These are phyloP conservation scores for Aurelia aurita complex sp. Pacific DNA, from an alignment of 30 jellyfish, hydroid and myxozoan genomes.

Conservation along the genomic window DNA sequence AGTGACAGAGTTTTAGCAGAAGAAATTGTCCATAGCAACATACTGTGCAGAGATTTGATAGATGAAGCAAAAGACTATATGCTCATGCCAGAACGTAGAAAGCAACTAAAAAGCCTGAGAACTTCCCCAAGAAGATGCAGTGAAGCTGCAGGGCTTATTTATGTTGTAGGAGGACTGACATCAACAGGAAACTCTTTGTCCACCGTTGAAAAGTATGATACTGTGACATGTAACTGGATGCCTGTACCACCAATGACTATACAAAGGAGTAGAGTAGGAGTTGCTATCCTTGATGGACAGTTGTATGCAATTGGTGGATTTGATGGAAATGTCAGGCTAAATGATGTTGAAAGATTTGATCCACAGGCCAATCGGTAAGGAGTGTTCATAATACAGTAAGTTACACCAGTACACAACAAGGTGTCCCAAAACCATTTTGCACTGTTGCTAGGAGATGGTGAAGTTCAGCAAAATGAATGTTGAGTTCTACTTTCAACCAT, in stretches of 20 bases:
- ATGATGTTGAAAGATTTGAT: slow-evolving; percentile 94
- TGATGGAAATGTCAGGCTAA: slow-evolving; percentile 95
- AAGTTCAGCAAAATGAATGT: too few species aligned
- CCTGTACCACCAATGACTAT: slow-evolving; percentile 98
- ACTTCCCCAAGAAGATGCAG: slow-evolving; percentile 96
- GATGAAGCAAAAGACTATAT: slow-evolving; percentile 98
- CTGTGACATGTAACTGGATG: slow-evolving; percentile 86
- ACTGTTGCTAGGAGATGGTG: too few species aligned
- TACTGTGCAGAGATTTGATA: slow-evolving; percentile 87
- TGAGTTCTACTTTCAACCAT: too few species aligned
- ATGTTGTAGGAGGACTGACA: slow-evolving; percentile 96
- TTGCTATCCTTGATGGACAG: slow-evolving; percentile 86
- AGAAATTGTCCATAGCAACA: slow-evolving; percentile 90
- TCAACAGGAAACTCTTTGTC: slow-evolving; percentile 96
- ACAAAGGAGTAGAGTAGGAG: slow-evolving; percentile 97
- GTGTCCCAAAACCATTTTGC: too few species aligned
- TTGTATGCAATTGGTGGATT: slow-evolving; percentile 98
- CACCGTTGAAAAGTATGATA: slow-evolving; percentile 95
- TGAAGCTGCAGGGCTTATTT: slow-evolving; percentile 97
- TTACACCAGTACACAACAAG: too few species aligned
- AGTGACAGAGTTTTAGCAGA: slow-evolving; percentile 97
- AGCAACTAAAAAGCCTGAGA: slow-evolving; percentile 73
- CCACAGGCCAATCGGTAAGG: slow-evolving; percentile 81
- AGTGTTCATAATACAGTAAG: background rate
- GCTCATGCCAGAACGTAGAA: slow-evolving; percentile 99